Conservation (phyloP, 2,888 invertebrate genomes). For the Plebejus anna region DNA sequence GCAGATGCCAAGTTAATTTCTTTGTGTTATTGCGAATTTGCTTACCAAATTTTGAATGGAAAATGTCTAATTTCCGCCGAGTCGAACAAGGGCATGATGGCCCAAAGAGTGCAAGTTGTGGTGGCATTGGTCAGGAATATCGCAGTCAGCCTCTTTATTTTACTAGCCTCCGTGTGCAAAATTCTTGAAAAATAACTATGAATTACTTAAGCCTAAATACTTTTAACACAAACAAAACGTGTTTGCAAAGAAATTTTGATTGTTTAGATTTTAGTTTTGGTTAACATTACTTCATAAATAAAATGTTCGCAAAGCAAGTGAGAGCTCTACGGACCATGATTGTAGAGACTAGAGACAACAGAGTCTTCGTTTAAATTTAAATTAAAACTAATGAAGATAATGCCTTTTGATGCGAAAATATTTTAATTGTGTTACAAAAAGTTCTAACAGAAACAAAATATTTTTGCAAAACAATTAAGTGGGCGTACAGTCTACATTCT, state of each 20-base stretch:
- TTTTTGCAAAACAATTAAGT: neutral
- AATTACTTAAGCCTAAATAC: neutral
- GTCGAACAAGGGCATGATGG: conserved; percentile 60
- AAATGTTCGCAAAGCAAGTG: too few species aligned
- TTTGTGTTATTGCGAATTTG: neutral
- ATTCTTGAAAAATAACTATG: conserved; percentile 45
- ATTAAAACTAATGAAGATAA: too few species aligned
- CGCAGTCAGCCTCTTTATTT: conserved; percentile 52
- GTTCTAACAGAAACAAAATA: neutral
- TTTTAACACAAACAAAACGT: too few species aligned
- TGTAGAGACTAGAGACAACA: too few species aligned
- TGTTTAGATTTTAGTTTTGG: too few species aligned
- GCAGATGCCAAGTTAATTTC: neutral
- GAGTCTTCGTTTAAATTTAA: too few species aligned
- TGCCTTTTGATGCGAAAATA: too few species aligned
- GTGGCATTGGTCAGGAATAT: conserved; percentile 57
- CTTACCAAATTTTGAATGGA: conserved; percentile 69
- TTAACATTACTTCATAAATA: too few species aligned
- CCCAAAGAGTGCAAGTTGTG: conserved; percentile 61
- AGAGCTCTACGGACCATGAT: too few species aligned
- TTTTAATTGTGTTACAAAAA: too few species aligned
- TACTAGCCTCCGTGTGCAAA: conserved; percentile 46
- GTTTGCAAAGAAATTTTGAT: too few species aligned
- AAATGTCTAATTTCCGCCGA: conserved; percentile 51
- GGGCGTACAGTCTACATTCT: too few species aligned